phyloP scores from a whole-genome alignment of 2,797 vertebrate species.

The Pipistrellus kuhlii region DNA sequence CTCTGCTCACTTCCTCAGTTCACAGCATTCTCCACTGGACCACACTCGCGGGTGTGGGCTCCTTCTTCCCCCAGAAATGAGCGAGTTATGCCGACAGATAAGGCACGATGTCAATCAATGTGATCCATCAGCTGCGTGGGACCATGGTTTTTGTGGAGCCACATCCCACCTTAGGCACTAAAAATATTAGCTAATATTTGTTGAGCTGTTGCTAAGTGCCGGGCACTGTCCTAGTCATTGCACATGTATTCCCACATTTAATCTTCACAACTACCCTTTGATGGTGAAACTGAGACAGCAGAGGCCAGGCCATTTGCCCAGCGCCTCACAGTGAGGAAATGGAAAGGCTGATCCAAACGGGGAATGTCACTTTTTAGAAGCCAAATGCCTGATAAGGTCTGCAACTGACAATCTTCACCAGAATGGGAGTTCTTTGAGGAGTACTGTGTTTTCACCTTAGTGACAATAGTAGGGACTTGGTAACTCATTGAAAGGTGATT shows the following conservation, averaged over 20 bases:
- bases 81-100: background rate
- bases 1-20: background rate
- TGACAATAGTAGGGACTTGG: background rate
- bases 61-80: background rate
- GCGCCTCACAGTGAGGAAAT: background rate
- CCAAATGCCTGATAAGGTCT: background rate
- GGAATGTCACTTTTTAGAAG: background rate
- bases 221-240: background rate
- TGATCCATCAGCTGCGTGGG: background rate
- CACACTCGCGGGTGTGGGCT: background rate
- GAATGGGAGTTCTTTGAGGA: background rate
- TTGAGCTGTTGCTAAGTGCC: constrained; percentile 52
- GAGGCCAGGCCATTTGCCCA: background rate
- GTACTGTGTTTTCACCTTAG: background rate
- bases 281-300: background rate
- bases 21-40: background rate
- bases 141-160: background rate
- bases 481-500: background rate
- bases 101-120: background rate
- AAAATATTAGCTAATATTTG: constrained; percentile 41
- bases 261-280: background rate
- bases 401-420: background rate
- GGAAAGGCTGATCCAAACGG: background rate
- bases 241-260: background rate
- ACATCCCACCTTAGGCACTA: background rate